These are phyloP conservation scores for Sinelater perroti DNA, from an alignment of 2,888 invertebrate species.

Conservation along the genomic window DNA sequence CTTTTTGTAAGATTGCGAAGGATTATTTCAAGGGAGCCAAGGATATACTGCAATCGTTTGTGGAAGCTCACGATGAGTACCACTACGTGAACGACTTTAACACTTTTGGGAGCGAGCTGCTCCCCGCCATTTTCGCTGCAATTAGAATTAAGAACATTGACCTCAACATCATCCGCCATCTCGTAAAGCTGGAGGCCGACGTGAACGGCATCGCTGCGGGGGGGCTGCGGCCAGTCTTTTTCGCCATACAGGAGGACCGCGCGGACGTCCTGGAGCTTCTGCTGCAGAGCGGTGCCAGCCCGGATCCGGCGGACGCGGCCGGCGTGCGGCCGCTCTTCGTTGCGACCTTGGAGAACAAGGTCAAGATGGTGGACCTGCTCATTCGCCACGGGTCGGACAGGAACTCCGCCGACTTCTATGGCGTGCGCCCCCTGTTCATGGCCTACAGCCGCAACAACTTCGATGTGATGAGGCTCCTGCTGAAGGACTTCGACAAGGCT, in stretches of 20 bases:
- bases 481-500: conserved; percentile 7
- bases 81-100: conserved; percentile 23
- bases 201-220: conserved; percentile 17
- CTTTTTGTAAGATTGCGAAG: conserved; percentile 6
- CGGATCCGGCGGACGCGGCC: conserved; percentile 23
- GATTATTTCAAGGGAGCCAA: neutral
- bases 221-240: conserved; percentile 16
- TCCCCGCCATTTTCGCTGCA: conserved; percentile 8
- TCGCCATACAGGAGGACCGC: conserved; percentile 19
- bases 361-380: conserved; percentile 17
- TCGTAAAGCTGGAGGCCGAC: conserved; percentile 17
- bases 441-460: conserved; percentile 20
- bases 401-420: conserved; percentile 15
- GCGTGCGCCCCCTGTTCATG: conserved; percentile 21
- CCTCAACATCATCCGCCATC: conserved; percentile 15
- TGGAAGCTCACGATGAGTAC: conserved; percentile 32
- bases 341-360: conserved; percentile 13
- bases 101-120: neutral
- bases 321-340: conserved; percentile 21
- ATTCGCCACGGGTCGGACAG: conserved; percentile 5
- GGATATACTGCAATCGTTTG: neutral
- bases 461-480: conserved; percentile 14
- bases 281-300: conserved; percentile 18
- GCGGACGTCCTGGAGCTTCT: conserved; percentile 23
- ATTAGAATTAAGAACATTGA: conserved; percentile 13